phyloP scores from a whole-genome alignment of 2,113 vertebrate genomes.

The Varanus salvator region DNA sequence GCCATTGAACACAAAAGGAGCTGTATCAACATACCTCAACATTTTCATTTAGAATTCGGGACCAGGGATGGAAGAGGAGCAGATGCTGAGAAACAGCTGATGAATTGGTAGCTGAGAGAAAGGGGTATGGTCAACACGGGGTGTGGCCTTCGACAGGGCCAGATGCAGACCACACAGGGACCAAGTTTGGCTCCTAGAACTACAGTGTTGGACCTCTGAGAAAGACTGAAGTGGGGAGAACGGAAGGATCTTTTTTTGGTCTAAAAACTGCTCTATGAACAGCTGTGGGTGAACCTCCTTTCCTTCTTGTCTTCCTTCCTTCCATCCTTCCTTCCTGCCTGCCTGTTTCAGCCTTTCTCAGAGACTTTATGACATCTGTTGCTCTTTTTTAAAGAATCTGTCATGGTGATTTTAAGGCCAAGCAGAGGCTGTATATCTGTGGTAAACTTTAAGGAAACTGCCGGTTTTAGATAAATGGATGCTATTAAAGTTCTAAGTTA shows the following conservation, averaged over 20 bases:
- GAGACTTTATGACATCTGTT: neutral
- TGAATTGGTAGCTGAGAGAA: no score
- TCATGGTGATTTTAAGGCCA: neutral
- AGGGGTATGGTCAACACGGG: no score
- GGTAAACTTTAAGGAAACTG: neutral
- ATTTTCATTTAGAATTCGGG: no score
- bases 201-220: neutral
- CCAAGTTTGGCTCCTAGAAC: no score
- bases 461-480: neutral
- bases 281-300: neutral
- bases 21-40: no score
- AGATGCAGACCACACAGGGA: no score
- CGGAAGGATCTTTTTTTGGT: no score
- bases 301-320: neutral
- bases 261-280: neutral
- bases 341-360: neutral
- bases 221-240: neutral
- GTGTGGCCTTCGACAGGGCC: no score
- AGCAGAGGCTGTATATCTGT: neutral
- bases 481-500: conserved; percentile 30
- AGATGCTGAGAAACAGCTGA: no score
- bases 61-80: no score
- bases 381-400: conserved; percentile 4
- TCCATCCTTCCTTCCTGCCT: neutral
- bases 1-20: no score